A percentile compares a stretch with the other conserved stretches of the same genome.
phyloP scores from a whole-genome alignment of 1,140 invertebrate species.

The Amyelois transitella region DNA sequence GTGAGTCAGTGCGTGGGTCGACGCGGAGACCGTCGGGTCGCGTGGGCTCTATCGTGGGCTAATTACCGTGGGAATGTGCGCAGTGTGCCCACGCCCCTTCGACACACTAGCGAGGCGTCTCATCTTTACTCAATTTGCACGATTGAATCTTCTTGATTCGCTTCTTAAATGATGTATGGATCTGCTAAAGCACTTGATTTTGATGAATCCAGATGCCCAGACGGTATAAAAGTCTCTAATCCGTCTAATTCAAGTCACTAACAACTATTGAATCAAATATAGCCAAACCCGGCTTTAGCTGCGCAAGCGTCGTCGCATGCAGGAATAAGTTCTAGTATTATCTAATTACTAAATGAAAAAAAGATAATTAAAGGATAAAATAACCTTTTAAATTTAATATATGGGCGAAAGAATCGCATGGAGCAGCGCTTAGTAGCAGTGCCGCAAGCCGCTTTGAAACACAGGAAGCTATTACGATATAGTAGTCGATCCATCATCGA shows the following conservation, averaged over 20 bases:
- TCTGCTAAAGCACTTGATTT: too few species aligned
- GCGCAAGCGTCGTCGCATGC: too few species aligned
- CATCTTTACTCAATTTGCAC: slow-evolving; percentile 7
- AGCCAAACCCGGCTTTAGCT: too few species aligned
- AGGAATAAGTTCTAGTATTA: too few species aligned
- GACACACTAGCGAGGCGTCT: background rate
- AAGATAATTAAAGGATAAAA: too few species aligned
- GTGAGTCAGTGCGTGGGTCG: slow-evolving; percentile 25
- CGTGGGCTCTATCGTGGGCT: slow-evolving; percentile 46
- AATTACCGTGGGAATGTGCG: slow-evolving; percentile 62
- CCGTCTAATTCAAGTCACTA: too few species aligned
- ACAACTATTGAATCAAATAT: too few species aligned
- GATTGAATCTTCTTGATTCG: slow-evolving; percentile 6
- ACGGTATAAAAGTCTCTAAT: too few species aligned
- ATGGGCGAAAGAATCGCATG: background rate
- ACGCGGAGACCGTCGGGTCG: slow-evolving; percentile 10
- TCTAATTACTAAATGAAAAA: too few species aligned
- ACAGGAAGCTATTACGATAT: slow-evolving; percentile 34
- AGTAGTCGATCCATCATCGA: slow-evolving; percentile 48
- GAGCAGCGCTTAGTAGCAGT: background rate
- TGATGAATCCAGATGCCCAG: too few species aligned
- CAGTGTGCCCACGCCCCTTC: slow-evolving; percentile 19
- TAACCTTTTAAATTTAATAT: too few species aligned
- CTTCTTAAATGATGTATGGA: background rate
- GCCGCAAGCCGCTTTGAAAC: slow-evolving; percentile 12